Conservation (phyloP, 2,797 vertebrate genomes). For the Thalassophryne amazonica region DNA sequence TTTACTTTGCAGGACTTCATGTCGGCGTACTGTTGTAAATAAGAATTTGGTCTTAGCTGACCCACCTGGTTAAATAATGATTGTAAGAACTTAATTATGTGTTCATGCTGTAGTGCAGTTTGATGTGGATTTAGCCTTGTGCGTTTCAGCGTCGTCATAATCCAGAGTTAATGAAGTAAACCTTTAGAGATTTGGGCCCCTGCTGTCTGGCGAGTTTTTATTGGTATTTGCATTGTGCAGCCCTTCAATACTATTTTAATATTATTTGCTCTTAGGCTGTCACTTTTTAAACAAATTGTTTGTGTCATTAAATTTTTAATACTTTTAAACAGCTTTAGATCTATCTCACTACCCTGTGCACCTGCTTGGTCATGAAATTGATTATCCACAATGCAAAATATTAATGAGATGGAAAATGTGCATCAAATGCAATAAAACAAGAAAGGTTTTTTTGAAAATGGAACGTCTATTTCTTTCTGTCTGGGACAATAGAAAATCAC, state of each 20-base stretch:
- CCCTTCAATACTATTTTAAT: slow-evolving; percentile 25
- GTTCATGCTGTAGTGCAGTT: slow-evolving; percentile 33
- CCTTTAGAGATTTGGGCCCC: slow-evolving; percentile 41
- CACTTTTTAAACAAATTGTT: slow-evolving; percentile 10
- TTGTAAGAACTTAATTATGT: slow-evolving; percentile 43
- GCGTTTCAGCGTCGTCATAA: slow-evolving; percentile 38
- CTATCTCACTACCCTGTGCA: neutral
- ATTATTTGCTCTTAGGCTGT: slow-evolving; percentile 30
- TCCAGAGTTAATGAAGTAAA: slow-evolving; percentile 48
- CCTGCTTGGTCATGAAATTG: slow-evolving; percentile 24
- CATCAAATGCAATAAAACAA: too few relatives aligned
- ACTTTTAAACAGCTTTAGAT: slow-evolving; percentile 12
- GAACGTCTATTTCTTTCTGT: too few relatives aligned
- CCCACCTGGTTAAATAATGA: slow-evolving; percentile 65
- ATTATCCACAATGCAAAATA: slow-evolving; percentile 11
- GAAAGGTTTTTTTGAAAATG: too few relatives aligned
- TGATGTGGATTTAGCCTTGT: slow-evolving; percentile 32
- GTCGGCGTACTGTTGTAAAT: slow-evolving; percentile 35
- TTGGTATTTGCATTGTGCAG: slow-evolving; percentile 16
- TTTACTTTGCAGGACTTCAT: slow-evolving; percentile 50
- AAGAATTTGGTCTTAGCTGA: slow-evolving; percentile 47
- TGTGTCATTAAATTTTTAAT: too few relatives aligned
- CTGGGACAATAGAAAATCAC: too few relatives aligned
- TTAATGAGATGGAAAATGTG: too few relatives aligned
- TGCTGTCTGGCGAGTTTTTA: slow-evolving; percentile 41